Evolutionary conservation across 2,797 vertebrate genomes (phyloP).

Genomic region (Centropyge bicolor): DNA sequence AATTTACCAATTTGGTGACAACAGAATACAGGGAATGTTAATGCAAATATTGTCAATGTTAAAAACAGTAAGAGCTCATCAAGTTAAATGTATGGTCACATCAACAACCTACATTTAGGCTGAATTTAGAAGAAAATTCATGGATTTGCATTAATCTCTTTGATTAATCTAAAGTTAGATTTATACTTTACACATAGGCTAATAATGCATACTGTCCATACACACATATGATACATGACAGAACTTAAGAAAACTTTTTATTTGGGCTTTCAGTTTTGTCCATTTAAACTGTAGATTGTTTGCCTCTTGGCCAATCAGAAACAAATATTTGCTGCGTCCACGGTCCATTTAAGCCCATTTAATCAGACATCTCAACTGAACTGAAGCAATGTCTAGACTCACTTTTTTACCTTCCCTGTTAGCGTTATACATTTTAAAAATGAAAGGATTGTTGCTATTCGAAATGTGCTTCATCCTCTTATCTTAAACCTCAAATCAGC

Average conservation of each 20-base stretch:
- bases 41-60: too few relatives aligned
- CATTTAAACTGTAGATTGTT: not conserved
- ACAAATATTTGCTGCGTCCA: not conserved
- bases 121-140: not conserved
- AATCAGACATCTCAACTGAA: constrained; percentile 12
- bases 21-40: too few relatives aligned
- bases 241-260: not conserved
- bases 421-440: constrained; percentile 1
- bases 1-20: too few relatives aligned
- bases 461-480: constrained; percentile 40
- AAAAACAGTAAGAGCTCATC: not conserved
- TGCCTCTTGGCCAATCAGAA: not conserved
- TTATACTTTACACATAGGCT: not conserved
- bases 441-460: constrained; percentile 4
- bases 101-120: not conserved
- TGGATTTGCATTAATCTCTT: not conserved
- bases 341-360: not conserved
- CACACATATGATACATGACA: too few relatives aligned
- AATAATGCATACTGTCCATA: too few relatives aligned
- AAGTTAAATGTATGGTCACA: not conserved
- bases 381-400: not conserved
- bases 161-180: not conserved
- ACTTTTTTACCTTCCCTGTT: not conserved
- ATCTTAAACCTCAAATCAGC: constrained; percentile 30
- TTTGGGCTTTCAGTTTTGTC: not conserved